Evolutionary conservation across 2,113 vertebrate genomes (phyloP), one percentile per base, ranked within the genome.

Genomic region (Callipepla squamata): DNA sequence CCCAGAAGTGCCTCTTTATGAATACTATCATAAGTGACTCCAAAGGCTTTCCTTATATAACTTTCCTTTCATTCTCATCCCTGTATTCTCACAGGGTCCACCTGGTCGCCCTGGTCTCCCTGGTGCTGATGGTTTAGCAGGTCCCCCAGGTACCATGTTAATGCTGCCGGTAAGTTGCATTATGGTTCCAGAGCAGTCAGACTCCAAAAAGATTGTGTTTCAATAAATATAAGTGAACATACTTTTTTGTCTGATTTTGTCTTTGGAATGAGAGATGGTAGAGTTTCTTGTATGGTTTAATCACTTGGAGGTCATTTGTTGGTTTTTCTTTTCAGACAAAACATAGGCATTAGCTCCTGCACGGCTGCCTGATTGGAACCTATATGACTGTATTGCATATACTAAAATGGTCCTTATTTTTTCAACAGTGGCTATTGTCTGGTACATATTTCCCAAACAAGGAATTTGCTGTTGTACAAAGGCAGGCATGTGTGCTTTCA

Each of bases 71-170:
- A 36, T 59, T 68, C 69, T 75, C 22, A 42, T n/a, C 11, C 7
- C 48, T 89, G 48, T 42, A 62, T 28, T 96, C 70, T 77, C 47
- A 13, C 94, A 99, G 99, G 99, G 99, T 84, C 98, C 98, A 44
- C 95, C 98, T 38, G 99, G 99, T 85, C 99, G 99, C 61, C 69
- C 98, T 94, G 99, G 99, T 84, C 98, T 99, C 85, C 98, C 99
- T 59, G 99, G 99, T 88, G 99, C 99, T 83, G 99, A 99, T 92
- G 99, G 99, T 67, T 94, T 99, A 83, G 98, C 99, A 25, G 99
- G 99, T 38, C 99, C 99, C 15, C 99, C 99, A 45, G 99, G 99
- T 47, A 99, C 99, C 86, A 99, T 99, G 98, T 93, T 99, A 92
- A 99, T 99, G 99, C 83, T 99, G 94, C 99, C 99, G 61, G 99